Evolutionary conservation across 2,888 invertebrate genomes (phyloP), one percentile per base, ranked within the genome.

Genomic region (Tetropium fuscum): DNA sequence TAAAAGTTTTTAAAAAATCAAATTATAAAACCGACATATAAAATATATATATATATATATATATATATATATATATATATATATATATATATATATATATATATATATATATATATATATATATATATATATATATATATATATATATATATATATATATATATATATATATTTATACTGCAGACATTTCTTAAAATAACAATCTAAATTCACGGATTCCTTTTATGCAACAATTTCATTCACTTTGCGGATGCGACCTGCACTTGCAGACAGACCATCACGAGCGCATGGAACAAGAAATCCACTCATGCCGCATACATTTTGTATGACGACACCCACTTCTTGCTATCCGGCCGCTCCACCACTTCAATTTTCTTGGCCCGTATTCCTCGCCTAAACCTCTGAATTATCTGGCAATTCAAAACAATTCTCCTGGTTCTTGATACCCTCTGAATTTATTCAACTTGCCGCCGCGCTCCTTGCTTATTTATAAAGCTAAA

Each of bases 281-380:
- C 48, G 22, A 25, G 41, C 45, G 36, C 54, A 11, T 45, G 32
- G 20, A 22, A 45, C 54, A 71, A 73, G 74, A 75, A 79, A 79
- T 80, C 76, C 78, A 77, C 79, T 80, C 74, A 76, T 77, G 73
- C 67, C 70, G 68, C 77, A 79, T 80, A 74, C 78, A 80, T 79
- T 77, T 79, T 80, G 77, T 77, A 80, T 79, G 77, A 75, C 75
- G 70, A 73, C 71, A 75, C 75, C 73, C 73, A 74, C 69, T 69
- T 68, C 62, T 62, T 64, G 58, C 59, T 59, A 64, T 57, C 54
- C 8, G 16, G 22, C 54, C 19, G 64, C 47, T 54, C 43, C 72
- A 72, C 40, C 57, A 57, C 73, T 75, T 75, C 75, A 75, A 76
- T 76, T 74, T 75, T 69, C 67, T 62, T 53, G 62, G 67, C 11